Evolutionary conservation across 2,797 vertebrate species (phyloP), one percentile per base, ranked within the genome.

Genomic region (Tokudaia tokunoshimensis): DNA sequence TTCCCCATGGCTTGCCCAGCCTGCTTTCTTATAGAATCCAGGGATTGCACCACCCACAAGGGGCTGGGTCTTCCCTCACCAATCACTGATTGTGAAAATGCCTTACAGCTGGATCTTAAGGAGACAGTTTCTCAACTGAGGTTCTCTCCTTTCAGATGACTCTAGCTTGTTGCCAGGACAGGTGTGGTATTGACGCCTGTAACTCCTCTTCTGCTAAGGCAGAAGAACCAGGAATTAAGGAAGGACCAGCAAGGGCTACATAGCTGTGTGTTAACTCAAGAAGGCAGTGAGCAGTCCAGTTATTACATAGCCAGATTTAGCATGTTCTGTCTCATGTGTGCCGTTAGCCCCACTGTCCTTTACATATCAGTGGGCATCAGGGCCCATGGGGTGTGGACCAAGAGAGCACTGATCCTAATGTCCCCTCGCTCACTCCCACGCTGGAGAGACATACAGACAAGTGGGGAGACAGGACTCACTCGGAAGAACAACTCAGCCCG

Each of bases 291-390:
- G 11, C 3, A 14, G 17, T 57, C 78, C 93, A 26, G 86, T 74
- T 74, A 59, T 79, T 79, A 65, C 75, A 37, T 29, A 70, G 92
- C n/a, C 63, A 67, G 67, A n/a, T 91, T 67, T 92, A 72, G 78
- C 67, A 47, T 31, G 34, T 52, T 92, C 55, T 72, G 0, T 89
- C 92, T 65, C 55, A 70, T 3, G 67, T 75, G 70, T 83, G 89
- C 61, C 81, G 34, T 13, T 37, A 50, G 37, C 22, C 41, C 94
- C 74, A 61, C 2, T 74, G 44, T 24, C 57, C 86, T 92, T 34
- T 76, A 12, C 44, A 10, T 0, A 20, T 89, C 7, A 72, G 19
- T 70, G 83, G 87, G 22, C 12, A 50, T 44, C 47, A 15, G 59
- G 78, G 26, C 10, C 22, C 26, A 70, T 9, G n/a, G n/a, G 65